Percentiles rank a stretch among this genome's conserved stretches.
Conservation (phyloP, 2,113 vertebrate genomes). For the Turnix velox region DNA sequence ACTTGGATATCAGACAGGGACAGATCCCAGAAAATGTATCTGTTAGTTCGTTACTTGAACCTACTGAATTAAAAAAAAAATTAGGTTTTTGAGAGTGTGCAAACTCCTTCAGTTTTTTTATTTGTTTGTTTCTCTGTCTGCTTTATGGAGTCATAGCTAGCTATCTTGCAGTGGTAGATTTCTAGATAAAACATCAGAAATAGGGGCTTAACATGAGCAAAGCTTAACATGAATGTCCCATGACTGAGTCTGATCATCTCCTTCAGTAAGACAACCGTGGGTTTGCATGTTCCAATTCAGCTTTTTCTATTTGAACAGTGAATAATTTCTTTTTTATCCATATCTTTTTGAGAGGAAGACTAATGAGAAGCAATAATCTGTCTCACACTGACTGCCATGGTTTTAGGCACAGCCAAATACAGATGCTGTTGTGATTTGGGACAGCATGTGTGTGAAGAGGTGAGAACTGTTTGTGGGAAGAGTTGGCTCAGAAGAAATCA, state of each 20-base stretch:
- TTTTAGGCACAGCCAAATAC: not conserved
- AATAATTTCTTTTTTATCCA: not conserved
- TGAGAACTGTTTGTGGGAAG: not conserved
- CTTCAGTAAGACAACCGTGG: not conserved
- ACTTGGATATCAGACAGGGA: not conserved
- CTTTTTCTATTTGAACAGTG: not conserved
- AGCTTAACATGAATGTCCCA: not conserved
- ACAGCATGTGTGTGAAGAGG: not conserved
- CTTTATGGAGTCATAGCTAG: not conserved
- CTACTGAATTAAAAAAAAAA: not conserved
- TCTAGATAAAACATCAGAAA: not conserved
- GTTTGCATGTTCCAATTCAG: not conserved
- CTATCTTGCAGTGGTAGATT: not conserved
- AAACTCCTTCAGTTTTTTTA: not conserved
- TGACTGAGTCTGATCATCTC: not conserved
- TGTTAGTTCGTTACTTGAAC: not conserved
- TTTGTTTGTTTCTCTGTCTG: not conserved
- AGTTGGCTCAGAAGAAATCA: not conserved
- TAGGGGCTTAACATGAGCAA: not conserved
- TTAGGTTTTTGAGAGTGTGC: not conserved
- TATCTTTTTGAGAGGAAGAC: not conserved
- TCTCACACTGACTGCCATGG: rapidly evolving
- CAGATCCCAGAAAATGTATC: not conserved
- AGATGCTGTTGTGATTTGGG: not conserved
- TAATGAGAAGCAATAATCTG: not conserved